Evolutionary conservation across 2,113 vertebrate genomes (phyloP), one percentile per base, ranked within the genome.

Genomic region (Heliornis fulica): DNA sequence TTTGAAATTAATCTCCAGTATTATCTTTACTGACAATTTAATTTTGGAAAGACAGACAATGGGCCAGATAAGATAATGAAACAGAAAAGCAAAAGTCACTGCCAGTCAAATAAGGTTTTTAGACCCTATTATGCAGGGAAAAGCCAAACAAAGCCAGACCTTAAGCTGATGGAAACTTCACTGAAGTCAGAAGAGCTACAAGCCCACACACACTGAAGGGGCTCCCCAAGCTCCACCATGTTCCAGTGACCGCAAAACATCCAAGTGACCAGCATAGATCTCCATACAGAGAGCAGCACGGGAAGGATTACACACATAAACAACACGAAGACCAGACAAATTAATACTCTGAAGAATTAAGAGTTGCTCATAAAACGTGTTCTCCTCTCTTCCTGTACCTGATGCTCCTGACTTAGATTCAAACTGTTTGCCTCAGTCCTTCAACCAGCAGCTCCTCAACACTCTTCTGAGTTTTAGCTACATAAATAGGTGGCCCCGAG

Each of bases 271-370:
- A 63, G 28, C 38, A n/a, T 10, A 9, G 40, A 66, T 16, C 56
- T 53, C 70, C 34, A 7, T 7, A 10, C 0, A 2, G 59, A 45
- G 4, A 50, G 65, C 7, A 6, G 8, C 1, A 5, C 2, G 38
- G 25, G 38, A 8, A 21, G 56, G 61, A 31, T 54, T 36, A 13
- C 10, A 36, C 70, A 22, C 2, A 4, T 15, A n/a, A 90, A 51
- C 31, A 25, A 46, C 10, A 8, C 10, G n/a, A 74, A 63, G n/a
- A 40, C 18, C 5, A 11, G 51, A 28, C 26, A 75, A 81, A 74
- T 32, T 28, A 23, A 25, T 20, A 22, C 8, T 75, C 41, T 31
- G 8, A 79, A 85, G 28, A 83, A 76, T 38, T 36, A n/a, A n/a
- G n/a, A n/a, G n/a, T n/a, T n/a, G n/a, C n/a, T n/a, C n/a, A n/a